Percentiles rank a stretch among this genome's conserved stretches.
Conservation (phyloP, 2,797 vertebrate genomes). For the Semotilus atromaculatus region DNA sequence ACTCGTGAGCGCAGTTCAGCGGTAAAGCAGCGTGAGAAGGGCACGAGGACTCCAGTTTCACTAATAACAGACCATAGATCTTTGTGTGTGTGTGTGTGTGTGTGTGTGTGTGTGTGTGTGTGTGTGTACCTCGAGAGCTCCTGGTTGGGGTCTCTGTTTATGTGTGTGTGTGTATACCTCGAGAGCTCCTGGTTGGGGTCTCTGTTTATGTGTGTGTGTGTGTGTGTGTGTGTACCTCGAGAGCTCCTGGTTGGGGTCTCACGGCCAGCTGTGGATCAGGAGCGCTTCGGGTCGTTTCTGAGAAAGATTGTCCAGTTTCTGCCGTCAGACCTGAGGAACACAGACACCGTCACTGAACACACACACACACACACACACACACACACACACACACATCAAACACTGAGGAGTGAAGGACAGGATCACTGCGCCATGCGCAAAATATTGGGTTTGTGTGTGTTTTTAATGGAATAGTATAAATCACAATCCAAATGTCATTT, state of each 20-base stretch:
- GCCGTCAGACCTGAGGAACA: slow-evolving; percentile 75
- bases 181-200: no score
- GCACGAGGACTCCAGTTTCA: background rate
- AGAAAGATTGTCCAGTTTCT: slow-evolving; percentile 75
- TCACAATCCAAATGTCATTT: background rate
- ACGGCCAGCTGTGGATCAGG: slow-evolving; percentile 77
- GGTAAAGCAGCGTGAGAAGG: background rate
- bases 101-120: no score
- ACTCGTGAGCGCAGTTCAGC: slow-evolving; percentile 49
- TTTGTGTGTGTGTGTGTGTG: no score
- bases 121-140: no score
- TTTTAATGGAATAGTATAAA: background rate
- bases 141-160: no score
- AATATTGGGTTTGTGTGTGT: no score
- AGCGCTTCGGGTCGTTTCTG: slow-evolving; percentile 80
- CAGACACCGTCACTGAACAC: background rate
- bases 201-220: no score
- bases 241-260: slow-evolving; percentile 72
- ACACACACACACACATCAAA: no score
- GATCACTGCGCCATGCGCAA: no score
- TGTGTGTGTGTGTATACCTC: no score
- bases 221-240: slow-evolving; percentile 73
- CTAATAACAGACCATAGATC: background rate
- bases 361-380: background rate
- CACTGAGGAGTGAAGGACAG: no score